phyloP scores from a whole-genome alignment of 2,797 vertebrate genomes.

The Peromyscus eremicus region DNA sequence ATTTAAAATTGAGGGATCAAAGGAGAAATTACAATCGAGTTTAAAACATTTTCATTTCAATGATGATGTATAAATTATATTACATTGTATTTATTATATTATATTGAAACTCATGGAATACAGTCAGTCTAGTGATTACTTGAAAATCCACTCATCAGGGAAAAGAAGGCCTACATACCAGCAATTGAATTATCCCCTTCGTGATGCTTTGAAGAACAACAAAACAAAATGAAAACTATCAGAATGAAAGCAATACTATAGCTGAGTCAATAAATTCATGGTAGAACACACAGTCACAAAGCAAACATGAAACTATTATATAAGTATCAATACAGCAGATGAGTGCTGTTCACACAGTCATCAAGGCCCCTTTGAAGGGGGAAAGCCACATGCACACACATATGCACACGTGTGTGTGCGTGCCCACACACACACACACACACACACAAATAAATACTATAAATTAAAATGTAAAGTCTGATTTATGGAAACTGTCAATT shows the following conservation, averaged over 20 bases:
- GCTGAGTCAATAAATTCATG: neutral
- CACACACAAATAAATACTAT: neutral
- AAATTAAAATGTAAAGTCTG: neutral
- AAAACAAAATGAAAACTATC: neutral
- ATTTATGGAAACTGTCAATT: neutral
- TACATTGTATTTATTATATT: neutral
- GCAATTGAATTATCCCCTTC: neutral
- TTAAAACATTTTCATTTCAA: neutral
- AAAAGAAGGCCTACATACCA: neutral
- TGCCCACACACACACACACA: neutral
- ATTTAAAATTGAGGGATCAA: neutral
- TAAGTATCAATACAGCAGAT: neutral
- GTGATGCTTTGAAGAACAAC: neutral
- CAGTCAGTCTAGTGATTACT: neutral
- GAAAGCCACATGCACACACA: neutral
- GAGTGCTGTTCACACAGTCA: neutral
- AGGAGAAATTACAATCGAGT: neutral
- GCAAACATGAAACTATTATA: neutral
- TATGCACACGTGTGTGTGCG: too few relatives aligned
- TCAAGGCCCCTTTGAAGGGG: too few relatives aligned
- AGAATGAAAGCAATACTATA: neutral
- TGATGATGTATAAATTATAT: neutral
- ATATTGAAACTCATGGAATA: neutral
- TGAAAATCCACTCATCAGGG: neutral
- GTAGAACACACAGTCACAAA: neutral